Evolutionary conservation across 2,113 vertebrate genomes (phyloP), one percentile per base, ranked within the genome.

Genomic region (Triplophysa tibetana): DNA sequence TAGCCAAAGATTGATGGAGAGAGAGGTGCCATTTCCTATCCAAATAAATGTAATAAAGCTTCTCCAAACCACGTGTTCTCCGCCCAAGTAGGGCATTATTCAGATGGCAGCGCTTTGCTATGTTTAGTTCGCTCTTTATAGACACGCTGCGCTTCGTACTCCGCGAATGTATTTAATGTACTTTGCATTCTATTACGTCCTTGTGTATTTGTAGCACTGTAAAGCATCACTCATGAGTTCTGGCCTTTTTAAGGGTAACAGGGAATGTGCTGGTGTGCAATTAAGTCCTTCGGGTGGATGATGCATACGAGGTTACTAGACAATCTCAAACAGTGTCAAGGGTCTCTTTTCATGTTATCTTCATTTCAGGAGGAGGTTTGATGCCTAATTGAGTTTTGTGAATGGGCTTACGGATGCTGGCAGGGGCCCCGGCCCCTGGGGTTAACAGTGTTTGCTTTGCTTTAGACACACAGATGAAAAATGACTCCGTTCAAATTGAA

Each of bases 41-140:
- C 6, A 54, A 84, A 84, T 70, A 66, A 79, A 78, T 78, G 56
- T 79, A 75, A 84, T 81, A 65, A 63, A 75, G 61, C 19, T 38
- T 61, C 13, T 41, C 14, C 58, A 75, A n/a, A 38, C 56, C 48
- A 62, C 26, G 65, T 29, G 41, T 73, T 70, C 56, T 54, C 11
- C 10, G 17, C 63, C 72, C 58, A 73, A 8, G 16, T 78, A 61
- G 8, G 76, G 41, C 60, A 23, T 73, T 80, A 68, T 63, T 33
- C 17, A 58, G 50, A 60, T 45, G 23, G 50, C 70, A 60, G 33
- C 14, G 21, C 13, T 24, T 45, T 11, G 21, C 58, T 48, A 62
- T 61, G 38, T 73, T 21, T 75, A 61, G 56, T 60, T 74, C 4
- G n/a, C 43, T 62, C 70, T 72, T 72, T 19, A 38, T 14, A 72